Evolutionary conservation across 1,140 invertebrate species (phyloP), one percentile per base, ranked within the genome.

Genomic region (Ruditapes philippinarum): DNA sequence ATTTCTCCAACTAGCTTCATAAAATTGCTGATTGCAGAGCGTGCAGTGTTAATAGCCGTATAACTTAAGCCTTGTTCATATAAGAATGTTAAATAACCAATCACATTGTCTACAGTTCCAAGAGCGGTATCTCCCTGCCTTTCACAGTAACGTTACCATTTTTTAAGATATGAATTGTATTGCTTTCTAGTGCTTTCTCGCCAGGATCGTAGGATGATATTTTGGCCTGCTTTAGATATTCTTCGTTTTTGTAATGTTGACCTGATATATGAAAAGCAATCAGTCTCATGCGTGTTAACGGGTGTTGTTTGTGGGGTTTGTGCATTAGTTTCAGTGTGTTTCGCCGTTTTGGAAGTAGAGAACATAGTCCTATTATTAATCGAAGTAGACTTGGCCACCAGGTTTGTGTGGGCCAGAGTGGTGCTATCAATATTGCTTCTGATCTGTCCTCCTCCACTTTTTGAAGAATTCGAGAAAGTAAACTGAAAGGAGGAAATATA

Each of bases 401-500:
- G 4, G 68, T n/a, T 51, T 90, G 89, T 5, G 83, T 90, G 12
- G 70, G 45, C 89, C 83, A 90, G 22, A 79, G n/a, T 45, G 83
- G 89, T 40, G 49, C 70, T 4, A 90, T 80, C 25, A 90, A 7
- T 25, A 90, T 62, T 3, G 31, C 89, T 33, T 60, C 28, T 28
- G 82, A 54, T 28, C 57, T n/a, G n/a, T 90, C 89, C 22, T 25
- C 38, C 25, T 49, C 57, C 7, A 86, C 36, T 49, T 86, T 90
- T 38, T 90, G 17, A 11, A 90, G 45, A 22, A 49, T 31, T 57
- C 38, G 17, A 7, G 36, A 14, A 1, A 90, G 62, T 31, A 87
- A 42, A 57, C 83, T 62, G 83, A 90, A 90, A 62, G 89, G 89
- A 33, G 89, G 82, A 68, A 90, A 90, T 42, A 68, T 62, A 65